Base-by-base conservation (phyloP, 1,140 invertebrate species). In the Caenorhabditis briggsae region DNA sequence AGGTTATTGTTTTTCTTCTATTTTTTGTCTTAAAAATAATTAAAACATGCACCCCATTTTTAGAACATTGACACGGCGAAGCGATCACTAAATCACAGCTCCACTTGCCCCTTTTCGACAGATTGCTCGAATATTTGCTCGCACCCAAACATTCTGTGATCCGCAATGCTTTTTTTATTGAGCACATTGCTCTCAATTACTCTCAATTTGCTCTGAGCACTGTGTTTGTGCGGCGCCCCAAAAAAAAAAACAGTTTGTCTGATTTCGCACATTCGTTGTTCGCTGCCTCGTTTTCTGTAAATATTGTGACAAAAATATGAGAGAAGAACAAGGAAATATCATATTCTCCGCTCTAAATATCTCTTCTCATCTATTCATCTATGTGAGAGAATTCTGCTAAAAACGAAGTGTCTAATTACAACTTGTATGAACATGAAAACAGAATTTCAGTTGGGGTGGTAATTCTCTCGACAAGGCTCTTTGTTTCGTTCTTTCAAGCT, bases 291-390 rank as follows among this genome's bases (percentile, higher is more conserved):
- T 33, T 12, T 23, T 9, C 18, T 25, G 20, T 33, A 25, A 64
- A 25, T 33, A 64, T 64, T 64, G 59, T 64, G 59, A 64, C 59
- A 64, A 64, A 64, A 64, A 33, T 64, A 64, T 64, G 59, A 33
- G 59, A 33, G 11, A 9, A 33, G 18, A 20, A 33, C 59, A 64
- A 20, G 25, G 59, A 64, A 64, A 64, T 64, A 64, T 64, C 25
- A 64, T 64, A 64, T 64, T 64, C 59, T 64, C 8, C 20, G 8
- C 20, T n/a, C 20, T 8, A 33, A 33, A 33, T 33, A 33, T 33
- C 50, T 53, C 9, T 53, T 53, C 16, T 53, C 50, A 53, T 53
- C 50, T 53, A 14, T 53, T 53, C 33, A 33, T 33, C 33, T 33
- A 33, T 33, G 33, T 33, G 33, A 33, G 33, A 33, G 33, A 33